A percentile compares a stretch with the other conserved stretches of the same genome.
These are phyloP conservation scores for Noctua comes DNA, from an alignment of 2,888 invertebrate species.

Conservation along the genomic window DNA sequence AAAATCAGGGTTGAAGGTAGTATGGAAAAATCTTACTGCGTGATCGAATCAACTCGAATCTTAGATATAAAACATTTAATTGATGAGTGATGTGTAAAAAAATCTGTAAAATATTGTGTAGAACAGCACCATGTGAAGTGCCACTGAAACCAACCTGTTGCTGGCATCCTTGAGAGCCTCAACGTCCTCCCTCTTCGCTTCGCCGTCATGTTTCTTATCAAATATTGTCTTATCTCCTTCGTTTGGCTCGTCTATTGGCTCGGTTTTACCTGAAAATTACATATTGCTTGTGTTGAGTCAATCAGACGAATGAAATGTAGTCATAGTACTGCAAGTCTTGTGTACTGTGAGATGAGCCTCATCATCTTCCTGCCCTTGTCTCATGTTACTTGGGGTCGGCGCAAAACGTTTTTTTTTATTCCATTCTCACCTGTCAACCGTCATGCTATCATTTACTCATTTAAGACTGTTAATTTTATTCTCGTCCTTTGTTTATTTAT, in stretches of 20 bases:
- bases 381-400: neutral
- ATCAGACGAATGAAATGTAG: neutral
- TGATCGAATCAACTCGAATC: neutral
- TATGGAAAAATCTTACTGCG: neutral
- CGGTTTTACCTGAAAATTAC: slow-evolving; percentile 71
- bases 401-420: neutral
- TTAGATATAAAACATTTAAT: neutral
- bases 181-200: slow-evolving; percentile 57
- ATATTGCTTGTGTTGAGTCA: neutral
- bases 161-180: slow-evolving; percentile 68
- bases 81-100: neutral
- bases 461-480: neutral
- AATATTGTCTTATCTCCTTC: slow-evolving; percentile 78
- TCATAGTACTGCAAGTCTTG: neutral
- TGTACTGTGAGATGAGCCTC: neutral
- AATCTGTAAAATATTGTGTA: neutral
- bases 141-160: slow-evolving; percentile 69
- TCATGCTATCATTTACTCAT: neutral
- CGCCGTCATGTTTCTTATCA: slow-evolving; percentile 67
- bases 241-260: slow-evolving; percentile 61
- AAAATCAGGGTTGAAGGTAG: neutral
- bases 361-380: neutral
- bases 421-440: too few species aligned
- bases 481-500: too few species aligned
- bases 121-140: neutral